Base-by-base conservation (phyloP, 2,113 vertebrate genomes). In the Notiomystis cincta region DNA sequence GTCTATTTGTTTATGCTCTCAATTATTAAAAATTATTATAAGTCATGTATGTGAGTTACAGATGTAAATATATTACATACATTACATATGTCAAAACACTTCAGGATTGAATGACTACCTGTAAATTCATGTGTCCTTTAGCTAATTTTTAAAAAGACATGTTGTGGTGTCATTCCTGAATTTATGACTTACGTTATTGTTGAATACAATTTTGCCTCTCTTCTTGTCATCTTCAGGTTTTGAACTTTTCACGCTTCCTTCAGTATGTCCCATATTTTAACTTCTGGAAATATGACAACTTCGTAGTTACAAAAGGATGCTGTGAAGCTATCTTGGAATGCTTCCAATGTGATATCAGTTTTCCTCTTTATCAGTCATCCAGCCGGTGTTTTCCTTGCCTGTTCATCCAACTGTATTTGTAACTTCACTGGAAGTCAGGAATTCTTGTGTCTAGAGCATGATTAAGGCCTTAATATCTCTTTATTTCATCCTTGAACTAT, bases 361-460 rank as follows among this genome's bases (percentile, higher is more conserved):
- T 95, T 61, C 18, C 47, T 50, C 69, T 62, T 94, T 80, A 67
- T 88, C 66, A 78, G 86, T 66, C 81, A 77, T 78, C 79, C 73
- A 85, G 75, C 69, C 72, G 67, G 2, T 94, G 81, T 92, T 96
- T 95, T 77, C 72, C 66, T 82, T 87, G 56, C 23, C 51, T 76
- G 28, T 87, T 92, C 65, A 62, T 84, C 40, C 64, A 58, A 3
- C 30, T 0, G 0, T 88, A 76, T 81, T 91, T 81, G 69, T 93
- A 82, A 82, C 81, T 94, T 84, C 84, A 83, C 23, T 87, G 87
- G 35, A 94, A 94, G 87, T 94, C 84, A 82, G 84, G 78, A 87
- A 94, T 96, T 96, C 51, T 92, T 86, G 47, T 95, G 64, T 89
- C 69, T 91, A 89, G 53, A 84, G 31, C 51, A 57, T 67, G 50